Percentiles rank a stretch among this genome's conserved stretches.
phyloP scores from a whole-genome alignment of 2,113 vertebrate genomes.

The Athene cunicularia region DNA sequence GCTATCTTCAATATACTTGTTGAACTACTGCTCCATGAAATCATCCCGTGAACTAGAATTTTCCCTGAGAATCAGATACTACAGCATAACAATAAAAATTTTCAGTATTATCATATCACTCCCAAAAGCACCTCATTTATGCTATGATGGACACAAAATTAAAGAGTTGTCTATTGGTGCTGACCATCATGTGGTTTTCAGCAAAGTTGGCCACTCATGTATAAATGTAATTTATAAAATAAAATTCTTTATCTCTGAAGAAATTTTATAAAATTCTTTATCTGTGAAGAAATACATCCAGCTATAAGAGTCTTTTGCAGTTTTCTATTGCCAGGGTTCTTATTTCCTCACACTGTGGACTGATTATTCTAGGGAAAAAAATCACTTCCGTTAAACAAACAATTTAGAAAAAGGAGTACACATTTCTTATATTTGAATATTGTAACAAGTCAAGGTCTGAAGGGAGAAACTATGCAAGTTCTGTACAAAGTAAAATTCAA shows the following conservation, averaged over 20 bases:
- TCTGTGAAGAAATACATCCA: conserved; percentile 12
- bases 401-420: not conserved
- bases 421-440: not conserved
- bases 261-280: conserved; percentile 7
- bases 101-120: not conserved
- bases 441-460: not conserved
- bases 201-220: not conserved
- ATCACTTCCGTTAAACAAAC: not conserved
- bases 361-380: not conserved
- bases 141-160: not conserved
- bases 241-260: not conserved
- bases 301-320: not conserved
- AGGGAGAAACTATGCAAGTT: not conserved
- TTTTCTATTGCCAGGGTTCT: not conserved
- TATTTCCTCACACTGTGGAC: conserved; percentile 5
- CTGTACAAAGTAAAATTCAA: not conserved
- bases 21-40: not conserved
- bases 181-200: conserved; percentile 8
- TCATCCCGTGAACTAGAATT: not conserved
- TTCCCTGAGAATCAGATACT: not conserved
- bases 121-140: not conserved
- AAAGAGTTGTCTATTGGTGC: not conserved
- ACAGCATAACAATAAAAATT: not conserved
- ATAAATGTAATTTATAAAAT: conserved; percentile 26
- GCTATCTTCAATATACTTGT: not conserved